phyloP scores from a whole-genome alignment of 1,140 invertebrate genomes.

The Neodiprion fabricii region DNA sequence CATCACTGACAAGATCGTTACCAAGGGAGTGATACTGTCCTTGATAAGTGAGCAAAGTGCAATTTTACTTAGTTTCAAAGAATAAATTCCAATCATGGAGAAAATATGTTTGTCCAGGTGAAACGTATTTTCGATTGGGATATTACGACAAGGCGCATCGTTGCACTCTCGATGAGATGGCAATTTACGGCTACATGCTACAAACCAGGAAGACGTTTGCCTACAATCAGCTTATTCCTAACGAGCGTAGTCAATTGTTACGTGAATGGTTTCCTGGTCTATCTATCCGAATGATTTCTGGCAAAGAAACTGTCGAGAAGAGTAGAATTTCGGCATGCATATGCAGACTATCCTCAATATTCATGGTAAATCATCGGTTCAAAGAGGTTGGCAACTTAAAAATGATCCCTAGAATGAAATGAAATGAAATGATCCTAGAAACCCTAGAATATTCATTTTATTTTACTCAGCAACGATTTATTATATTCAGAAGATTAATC shows the following conservation, averaged over 20 bases:
- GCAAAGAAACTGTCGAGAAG: neutral
- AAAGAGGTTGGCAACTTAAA: no score
- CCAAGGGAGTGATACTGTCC: slow-evolving; percentile 26
- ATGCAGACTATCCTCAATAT: neutral
- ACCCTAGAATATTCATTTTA: no score
- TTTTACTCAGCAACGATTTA: no score
- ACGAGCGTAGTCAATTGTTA: neutral
- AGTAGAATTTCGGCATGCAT: neutral
- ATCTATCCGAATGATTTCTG: neutral
- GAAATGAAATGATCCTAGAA: no score
- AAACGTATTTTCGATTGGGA: neutral
- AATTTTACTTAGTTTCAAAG: neutral
- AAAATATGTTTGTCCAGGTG: neutral
- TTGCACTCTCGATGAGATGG: neutral
- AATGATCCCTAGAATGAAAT: no score
- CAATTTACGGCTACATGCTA: neutral
- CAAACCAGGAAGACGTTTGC: neutral
- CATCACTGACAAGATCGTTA: neutral
- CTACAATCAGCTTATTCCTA: neutral
- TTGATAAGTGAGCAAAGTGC: slow-evolving; percentile 30
- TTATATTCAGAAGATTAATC: no score
- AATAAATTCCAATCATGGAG: neutral
- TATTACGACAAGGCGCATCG: neutral
- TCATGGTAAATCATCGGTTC: neutral
- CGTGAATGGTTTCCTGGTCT: neutral